Evolutionary conservation across 2,888 invertebrate genomes (phyloP).

Genomic region (Dione juno): DNA sequence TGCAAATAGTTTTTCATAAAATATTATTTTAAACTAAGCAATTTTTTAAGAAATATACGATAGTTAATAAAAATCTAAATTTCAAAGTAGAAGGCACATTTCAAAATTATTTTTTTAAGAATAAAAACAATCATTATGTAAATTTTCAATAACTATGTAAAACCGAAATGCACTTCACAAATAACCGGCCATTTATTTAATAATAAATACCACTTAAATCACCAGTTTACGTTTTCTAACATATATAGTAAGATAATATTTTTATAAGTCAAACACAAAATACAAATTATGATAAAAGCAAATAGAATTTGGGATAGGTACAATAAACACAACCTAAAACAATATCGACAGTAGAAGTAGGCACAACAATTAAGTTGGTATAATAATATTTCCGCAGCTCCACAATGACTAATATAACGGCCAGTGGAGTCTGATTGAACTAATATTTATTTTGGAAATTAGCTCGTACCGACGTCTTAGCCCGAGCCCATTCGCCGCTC

Average conservation of each 20-base stretch:
- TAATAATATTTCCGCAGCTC: slow-evolving; percentile 38
- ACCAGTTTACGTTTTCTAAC: background rate
- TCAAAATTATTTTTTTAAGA: background rate
- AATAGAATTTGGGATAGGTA: slow-evolving; percentile 14
- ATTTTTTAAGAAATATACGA: too few relatives aligned
- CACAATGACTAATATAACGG: slow-evolving; percentile 46
- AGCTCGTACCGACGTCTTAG: slow-evolving; percentile 68
- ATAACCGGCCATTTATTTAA: background rate
- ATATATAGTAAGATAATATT: background rate
- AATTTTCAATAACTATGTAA: background rate
- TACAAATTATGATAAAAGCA: slow-evolving; percentile 24
- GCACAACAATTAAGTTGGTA: slow-evolving; percentile 36
- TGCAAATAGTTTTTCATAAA: too few relatives aligned
- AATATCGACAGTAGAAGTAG: slow-evolving; percentile 31
- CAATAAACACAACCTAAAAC: slow-evolving; percentile 31
- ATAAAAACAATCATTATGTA: background rate
- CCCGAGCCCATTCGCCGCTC: slow-evolving; percentile 53
- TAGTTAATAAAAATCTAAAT: too few relatives aligned
- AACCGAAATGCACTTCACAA: background rate
- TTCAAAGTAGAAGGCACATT: background rate
- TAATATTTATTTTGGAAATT: slow-evolving; percentile 83
- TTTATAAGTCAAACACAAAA: slow-evolving; percentile 3
- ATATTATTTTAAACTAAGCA: too few relatives aligned
- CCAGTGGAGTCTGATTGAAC: slow-evolving; percentile 66
- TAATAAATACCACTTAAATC: background rate